phyloP scores from a whole-genome alignment of 35 echinoderm and acorn worm genomes.

The Lytechinus pictus region DNA sequence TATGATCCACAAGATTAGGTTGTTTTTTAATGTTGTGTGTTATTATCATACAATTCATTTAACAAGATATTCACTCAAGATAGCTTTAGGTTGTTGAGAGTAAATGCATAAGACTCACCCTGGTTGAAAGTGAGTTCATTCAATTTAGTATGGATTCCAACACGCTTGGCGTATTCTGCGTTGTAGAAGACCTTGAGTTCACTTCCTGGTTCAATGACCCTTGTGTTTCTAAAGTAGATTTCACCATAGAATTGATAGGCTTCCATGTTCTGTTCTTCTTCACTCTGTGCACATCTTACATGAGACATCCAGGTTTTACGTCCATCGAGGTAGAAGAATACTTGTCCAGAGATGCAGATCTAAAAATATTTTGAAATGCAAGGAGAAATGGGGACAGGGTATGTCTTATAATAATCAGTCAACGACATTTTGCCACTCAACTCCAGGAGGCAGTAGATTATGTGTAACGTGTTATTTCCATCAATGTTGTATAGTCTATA shows the following conservation, averaged over 20 bases:
- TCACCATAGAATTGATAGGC: conserved; percentile 2
- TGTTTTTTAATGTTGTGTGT: too few relatives aligned
- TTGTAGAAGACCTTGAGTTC: background rate
- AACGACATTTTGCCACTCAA: too few relatives aligned
- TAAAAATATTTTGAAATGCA: background rate
- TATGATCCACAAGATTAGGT: too few relatives aligned
- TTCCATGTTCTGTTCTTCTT: conserved; percentile 8
- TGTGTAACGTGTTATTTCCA: too few relatives aligned
- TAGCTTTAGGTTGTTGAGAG: background rate
- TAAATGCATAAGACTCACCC: background rate
- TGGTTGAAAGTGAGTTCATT: background rate
- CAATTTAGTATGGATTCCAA: conserved; percentile 17
- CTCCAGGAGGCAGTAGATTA: too few relatives aligned
- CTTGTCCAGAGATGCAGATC: conserved; percentile 7
- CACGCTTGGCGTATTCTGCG: background rate
- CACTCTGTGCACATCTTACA: background rate
- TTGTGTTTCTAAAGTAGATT: conserved; percentile 25
- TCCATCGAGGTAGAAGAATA: conserved; percentile 39
- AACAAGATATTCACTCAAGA: background rate
- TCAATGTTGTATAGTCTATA: too few relatives aligned
- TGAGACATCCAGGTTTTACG: conserved; percentile 10
- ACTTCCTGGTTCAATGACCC: conserved; percentile 28
- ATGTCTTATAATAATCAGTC: too few relatives aligned
- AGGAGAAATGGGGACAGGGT: too few relatives aligned
- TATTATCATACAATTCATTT: too few relatives aligned